Evolutionary conservation across 2,888 invertebrate species (phyloP), one percentile per base, ranked within the genome.

Genomic region (Pycnomerus fuliginosus): DNA sequence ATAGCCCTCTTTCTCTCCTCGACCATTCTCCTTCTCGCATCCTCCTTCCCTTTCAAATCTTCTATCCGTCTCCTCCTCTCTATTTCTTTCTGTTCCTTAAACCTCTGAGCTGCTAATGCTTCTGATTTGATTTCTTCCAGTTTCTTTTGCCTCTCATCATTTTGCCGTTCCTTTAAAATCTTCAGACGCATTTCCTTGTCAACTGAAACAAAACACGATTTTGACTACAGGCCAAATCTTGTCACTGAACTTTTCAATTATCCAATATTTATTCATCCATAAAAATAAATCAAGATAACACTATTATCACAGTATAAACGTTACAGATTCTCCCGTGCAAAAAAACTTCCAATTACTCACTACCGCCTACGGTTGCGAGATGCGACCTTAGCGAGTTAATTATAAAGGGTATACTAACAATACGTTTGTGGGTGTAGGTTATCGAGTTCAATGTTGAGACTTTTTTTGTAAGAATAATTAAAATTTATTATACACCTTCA

Each of bases 1-100:
- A 93, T 90, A 67, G 88, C 84, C 62, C 84, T 82, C 73, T 92
- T 92, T 61, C 92, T 80, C 75, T 93, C 92, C 75, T 92, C 93
- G 52, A 92, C 92, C 60, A 77, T 79, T 45, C 74, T 74, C 46
- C 80, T 69, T 68, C 85, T 80, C 65, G 85, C 85, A 62, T 82
- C 83, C 69, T 93, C 92, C 52, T 83, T 83, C 49, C 80, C 75
- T 59, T 88, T 81, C 69, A 90, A 82, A 64, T 92, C 91, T 52
- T 90, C 90, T 68, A 91, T 84, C 57, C 90, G 80, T 62, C 80
- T 79, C 61, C 89, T 79, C 40, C 92, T 78, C 68, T 92, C 91
- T 56, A 87, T 86, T 68, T 92, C 92, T 62, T 90, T 84, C 72
- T 89, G 89, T 77, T 91, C 91, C 33, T 92, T 83, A 74, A 90